phyloP scores from a whole-genome alignment of 2,113 vertebrate species.

The Sturnira hondurensis region DNA sequence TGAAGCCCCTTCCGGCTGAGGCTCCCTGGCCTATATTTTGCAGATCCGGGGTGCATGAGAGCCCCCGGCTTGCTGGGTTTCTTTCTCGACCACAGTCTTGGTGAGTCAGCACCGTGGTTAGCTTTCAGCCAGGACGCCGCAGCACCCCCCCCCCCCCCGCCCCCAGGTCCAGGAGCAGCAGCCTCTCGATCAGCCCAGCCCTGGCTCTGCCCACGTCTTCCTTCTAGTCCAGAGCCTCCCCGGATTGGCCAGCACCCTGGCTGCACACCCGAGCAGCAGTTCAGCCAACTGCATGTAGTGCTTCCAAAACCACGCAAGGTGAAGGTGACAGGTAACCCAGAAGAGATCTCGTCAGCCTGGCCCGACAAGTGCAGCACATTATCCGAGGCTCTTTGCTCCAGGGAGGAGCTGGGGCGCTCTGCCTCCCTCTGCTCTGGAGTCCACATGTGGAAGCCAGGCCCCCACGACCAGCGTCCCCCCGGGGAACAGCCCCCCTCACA shows the following conservation, averaged over 20 bases:
- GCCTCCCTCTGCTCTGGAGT: not conserved
- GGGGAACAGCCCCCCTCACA: not conserved
- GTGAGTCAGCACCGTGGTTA: conserved; percentile 43
- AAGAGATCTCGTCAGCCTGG: too few species aligned
- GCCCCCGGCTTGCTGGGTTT: not conserved
- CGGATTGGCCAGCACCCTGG: not conserved
- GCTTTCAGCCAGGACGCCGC: not conserved
- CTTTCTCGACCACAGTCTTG: not conserved
- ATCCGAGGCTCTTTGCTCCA: not conserved
- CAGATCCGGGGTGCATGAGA: not conserved
- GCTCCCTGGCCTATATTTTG: conserved; percentile 17
- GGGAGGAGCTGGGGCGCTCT: not conserved
- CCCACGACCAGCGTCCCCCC: not conserved
- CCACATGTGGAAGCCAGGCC: not conserved
- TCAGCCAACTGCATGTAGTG: not conserved
- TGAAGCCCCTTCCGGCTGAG: not conserved
- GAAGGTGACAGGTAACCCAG: not conserved
- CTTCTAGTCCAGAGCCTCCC: not conserved
- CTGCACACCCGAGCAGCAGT: not conserved
- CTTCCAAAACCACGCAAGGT: not conserved
- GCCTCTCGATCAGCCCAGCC: not conserved
- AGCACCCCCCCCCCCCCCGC: not conserved
- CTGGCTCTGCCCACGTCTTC: accelerated
- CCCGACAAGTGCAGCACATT: not conserved
- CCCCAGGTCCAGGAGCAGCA: not conserved